Evolutionary conservation across 2,888 invertebrate species (phyloP).

Genomic region (Ennomos fuscantarius): DNA sequence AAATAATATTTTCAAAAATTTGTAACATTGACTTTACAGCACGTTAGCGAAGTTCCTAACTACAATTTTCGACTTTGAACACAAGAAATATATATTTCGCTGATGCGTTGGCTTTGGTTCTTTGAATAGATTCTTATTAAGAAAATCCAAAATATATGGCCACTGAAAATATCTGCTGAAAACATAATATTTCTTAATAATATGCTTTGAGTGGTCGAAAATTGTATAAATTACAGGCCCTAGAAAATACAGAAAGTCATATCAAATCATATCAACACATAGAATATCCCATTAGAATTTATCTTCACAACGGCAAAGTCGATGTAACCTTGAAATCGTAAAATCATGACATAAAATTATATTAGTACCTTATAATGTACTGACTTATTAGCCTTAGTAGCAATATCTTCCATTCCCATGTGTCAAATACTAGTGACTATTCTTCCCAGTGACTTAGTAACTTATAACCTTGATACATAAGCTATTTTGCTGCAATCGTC

Average conservation of each 20-base stretch:
- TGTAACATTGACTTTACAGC: no score
- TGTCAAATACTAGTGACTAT: slow-evolving; percentile 26
- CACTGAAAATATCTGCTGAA: no score
- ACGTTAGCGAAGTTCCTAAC: no score
- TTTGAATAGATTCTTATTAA: no score
- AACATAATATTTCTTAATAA: no score
- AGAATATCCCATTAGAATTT: slow-evolving; percentile 6
- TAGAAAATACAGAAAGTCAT: slow-evolving; percentile 10
- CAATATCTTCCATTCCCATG: slow-evolving; percentile 26
- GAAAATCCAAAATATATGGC: no score
- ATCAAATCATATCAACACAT: slow-evolving; percentile 24
- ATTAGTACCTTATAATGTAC: slow-evolving; percentile 5
- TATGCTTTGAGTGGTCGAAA: no score
- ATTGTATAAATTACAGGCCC: background rate
- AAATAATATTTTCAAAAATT: no score
- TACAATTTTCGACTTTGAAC: no score
- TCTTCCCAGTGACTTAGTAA: slow-evolving; percentile 41
- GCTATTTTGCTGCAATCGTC: no score
- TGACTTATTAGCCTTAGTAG: slow-evolving; percentile 20
- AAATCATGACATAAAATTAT: slow-evolving; percentile 31
- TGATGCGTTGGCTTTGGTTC: no score
- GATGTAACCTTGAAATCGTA: slow-evolving; percentile 18
- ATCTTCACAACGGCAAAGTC: slow-evolving; percentile 11
- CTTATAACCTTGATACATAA: background rate
- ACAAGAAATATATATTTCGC: no score